These are phyloP conservation scores for Podocnemis expansa DNA, from an alignment of 2,113 vertebrate species.

Conservation along the genomic window DNA sequence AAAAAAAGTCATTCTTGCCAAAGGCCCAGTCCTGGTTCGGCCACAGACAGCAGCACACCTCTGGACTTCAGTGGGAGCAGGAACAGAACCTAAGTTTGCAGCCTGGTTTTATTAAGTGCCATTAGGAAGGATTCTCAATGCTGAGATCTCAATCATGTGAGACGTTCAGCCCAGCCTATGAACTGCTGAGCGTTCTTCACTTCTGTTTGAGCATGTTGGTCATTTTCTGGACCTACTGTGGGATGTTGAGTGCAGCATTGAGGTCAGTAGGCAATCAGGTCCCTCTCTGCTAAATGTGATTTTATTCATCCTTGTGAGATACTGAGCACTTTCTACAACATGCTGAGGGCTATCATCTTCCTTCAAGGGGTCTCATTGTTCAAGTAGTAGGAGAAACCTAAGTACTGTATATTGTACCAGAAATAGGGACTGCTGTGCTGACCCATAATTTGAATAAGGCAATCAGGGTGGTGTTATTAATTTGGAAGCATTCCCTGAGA, in stretches of 20 bases:
- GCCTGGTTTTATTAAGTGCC: not conserved
- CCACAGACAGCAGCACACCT: not conserved
- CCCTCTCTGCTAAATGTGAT: not conserved
- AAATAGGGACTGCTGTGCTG: not conserved
- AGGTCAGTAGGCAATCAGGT: conserved; percentile 17
- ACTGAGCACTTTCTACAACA: not conserved
- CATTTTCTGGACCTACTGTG: not conserved
- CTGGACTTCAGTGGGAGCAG: not conserved
- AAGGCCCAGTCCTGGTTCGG: not conserved
- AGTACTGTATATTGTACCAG: not conserved
- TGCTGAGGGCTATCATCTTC: not conserved
- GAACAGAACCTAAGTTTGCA: not conserved
- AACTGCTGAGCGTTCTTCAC: not conserved
- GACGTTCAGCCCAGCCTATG: not conserved
- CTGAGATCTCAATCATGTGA: rapidly evolving
- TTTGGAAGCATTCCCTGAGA: rapidly evolving
- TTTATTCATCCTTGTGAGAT: not conserved
- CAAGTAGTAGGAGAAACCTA: not conserved
- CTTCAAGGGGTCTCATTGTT: not conserved
- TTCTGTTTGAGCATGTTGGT: rapidly evolving
- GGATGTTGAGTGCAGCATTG: not conserved
- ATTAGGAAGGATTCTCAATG: not conserved
- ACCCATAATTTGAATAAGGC: not conserved
- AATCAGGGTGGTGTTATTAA: not conserved
- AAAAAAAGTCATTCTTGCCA: not conserved